phyloP scores from a whole-genome alignment of 2,797 vertebrate species.

The Neomorphus geoffroyi region DNA sequence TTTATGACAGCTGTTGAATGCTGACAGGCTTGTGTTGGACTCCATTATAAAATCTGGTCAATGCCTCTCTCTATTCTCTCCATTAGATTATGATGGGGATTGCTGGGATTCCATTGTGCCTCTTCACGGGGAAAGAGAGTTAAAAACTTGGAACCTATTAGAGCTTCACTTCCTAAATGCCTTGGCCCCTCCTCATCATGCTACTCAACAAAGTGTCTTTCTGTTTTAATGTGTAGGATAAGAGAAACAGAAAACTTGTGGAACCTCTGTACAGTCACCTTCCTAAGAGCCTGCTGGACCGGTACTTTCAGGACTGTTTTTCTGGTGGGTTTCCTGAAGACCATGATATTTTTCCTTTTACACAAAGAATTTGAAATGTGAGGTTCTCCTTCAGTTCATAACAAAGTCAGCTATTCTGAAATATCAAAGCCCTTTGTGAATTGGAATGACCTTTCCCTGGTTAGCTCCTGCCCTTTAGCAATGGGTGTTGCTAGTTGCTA shows the following conservation, averaged over 20 bases:
- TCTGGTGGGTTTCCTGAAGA: conserved; percentile 29
- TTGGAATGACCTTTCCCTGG: conserved; percentile 67
- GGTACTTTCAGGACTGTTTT: background rate
- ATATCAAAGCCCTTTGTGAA: conserved; percentile 65
- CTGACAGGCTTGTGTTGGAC: background rate
- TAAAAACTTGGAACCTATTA: background rate
- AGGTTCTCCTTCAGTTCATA: conserved; percentile 52
- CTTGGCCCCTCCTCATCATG: background rate
- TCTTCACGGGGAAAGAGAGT: background rate
- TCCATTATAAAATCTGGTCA: background rate
- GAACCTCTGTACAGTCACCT: background rate
- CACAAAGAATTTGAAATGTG: conserved; percentile 42
- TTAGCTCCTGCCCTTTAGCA: conserved; percentile 61
- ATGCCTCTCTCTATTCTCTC: background rate
- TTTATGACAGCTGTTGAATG: background rate
- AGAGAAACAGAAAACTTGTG: background rate
- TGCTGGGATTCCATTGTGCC: background rate
- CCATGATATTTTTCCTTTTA: conserved; percentile 14
- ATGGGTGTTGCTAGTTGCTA: conserved; percentile 54
- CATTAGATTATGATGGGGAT: fast-evolving
- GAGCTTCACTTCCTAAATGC: background rate
- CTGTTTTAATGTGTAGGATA: background rate
- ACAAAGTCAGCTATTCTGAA: conserved; percentile 64
- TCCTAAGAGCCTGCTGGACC: background rate
- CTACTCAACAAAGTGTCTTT: background rate